These are phyloP conservation scores for Macropus fuliginosus DNA, from an alignment of 2,797 vertebrate genomes.

Conservation along the genomic window DNA sequence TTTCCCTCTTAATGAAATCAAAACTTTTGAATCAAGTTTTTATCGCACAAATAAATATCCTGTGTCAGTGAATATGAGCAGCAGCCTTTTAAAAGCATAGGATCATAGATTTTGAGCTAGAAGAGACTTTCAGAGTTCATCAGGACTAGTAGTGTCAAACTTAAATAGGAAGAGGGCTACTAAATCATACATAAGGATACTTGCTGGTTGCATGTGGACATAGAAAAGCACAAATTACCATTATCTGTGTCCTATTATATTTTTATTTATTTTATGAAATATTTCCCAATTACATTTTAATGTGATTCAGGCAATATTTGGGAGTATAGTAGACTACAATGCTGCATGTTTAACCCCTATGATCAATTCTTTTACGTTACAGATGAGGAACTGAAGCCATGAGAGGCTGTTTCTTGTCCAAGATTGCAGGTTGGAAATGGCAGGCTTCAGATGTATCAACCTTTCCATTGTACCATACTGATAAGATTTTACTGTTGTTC, in stretches of 20 bases:
- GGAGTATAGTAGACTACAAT: background rate
- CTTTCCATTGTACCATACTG: background rate
- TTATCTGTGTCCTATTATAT: background rate
- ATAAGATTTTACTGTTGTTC: background rate
- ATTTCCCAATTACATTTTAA: background rate
- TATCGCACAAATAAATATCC: conserved; percentile 44
- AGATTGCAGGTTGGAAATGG: conserved; percentile 30
- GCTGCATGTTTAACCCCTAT: background rate
- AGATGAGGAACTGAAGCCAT: background rate
- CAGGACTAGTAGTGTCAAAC: background rate
- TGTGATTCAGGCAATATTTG: background rate
- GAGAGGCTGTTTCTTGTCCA: conserved; percentile 34
- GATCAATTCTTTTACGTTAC: background rate
- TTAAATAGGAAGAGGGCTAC: background rate
- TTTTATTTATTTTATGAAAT: background rate
- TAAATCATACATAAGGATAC: background rate
- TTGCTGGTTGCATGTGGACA: background rate
- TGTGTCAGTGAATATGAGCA: conserved; percentile 9
- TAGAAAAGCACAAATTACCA: background rate
- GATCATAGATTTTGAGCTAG: background rate
- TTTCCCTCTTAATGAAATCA: conserved; percentile 52
- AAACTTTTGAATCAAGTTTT: conserved; percentile 10
- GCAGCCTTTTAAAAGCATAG: background rate
- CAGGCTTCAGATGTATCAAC: background rate
- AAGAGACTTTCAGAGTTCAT: background rate